These are phyloP conservation scores for Limonius californicus DNA, from an alignment of 1,140 invertebrate genomes.

Conservation along the genomic window DNA sequence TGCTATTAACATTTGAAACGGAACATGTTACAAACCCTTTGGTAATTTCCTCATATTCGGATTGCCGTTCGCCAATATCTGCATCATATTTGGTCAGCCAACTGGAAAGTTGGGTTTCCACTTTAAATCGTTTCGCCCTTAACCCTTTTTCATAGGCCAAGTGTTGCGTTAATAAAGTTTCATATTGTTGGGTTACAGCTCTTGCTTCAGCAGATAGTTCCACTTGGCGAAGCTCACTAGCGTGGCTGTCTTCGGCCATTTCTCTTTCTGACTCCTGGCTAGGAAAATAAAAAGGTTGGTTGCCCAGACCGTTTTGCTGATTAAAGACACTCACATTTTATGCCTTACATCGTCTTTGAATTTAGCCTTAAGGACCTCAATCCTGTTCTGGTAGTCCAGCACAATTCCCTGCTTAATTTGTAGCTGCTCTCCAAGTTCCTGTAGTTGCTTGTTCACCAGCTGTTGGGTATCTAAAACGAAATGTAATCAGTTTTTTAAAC, in stretches of 20 bases:
- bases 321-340: no score
- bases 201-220: slow-evolving; percentile 30
- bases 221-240: slow-evolving; percentile 31
- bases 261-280: slow-evolving; percentile 36
- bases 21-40: slow-evolving; percentile 25
- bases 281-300: background rate
- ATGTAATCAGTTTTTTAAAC: no score
- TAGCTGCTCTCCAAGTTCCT: no score
- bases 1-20: background rate
- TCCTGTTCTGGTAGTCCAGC: no score
- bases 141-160: slow-evolving; percentile 32
- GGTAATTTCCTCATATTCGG: slow-evolving; percentile 32
- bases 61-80: slow-evolving; percentile 39
- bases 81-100: slow-evolving; percentile 40
- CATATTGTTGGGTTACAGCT: slow-evolving; percentile 26
- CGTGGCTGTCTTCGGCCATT: slow-evolving; percentile 34
- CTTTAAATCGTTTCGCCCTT: slow-evolving; percentile 34
- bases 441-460: no score
- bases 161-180: slow-evolving; percentile 28
- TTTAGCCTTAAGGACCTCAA: no score
- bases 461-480: no score
- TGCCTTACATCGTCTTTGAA: no score
- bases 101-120: slow-evolving; percentile 36
- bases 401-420: no score
- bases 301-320: no score